phyloP scores from a whole-genome alignment of 2,888 invertebrate species.

The Asteroscopus sphinx region DNA sequence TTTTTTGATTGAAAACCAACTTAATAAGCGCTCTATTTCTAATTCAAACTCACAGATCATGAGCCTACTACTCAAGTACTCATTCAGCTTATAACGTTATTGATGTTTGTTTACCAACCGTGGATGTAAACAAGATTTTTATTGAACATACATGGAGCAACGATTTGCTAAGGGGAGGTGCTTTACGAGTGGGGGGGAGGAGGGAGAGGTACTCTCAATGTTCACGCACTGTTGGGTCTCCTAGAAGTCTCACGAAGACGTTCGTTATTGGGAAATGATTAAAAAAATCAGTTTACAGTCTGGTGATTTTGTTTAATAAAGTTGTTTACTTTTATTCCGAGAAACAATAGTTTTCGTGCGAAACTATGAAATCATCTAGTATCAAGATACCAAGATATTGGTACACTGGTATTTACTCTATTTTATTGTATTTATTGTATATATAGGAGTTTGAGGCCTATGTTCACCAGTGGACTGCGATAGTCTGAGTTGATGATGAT shows the following conservation, averaged over 20 bases:
- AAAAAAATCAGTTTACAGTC: constrained; percentile 37
- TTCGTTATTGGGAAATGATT: constrained; percentile 39
- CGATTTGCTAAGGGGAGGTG: constrained; percentile 21
- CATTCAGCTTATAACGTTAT: constrained; percentile 14
- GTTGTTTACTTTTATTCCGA: too few species aligned
- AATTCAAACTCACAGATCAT: constrained; percentile 2
- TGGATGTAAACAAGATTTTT: constrained; percentile 40
- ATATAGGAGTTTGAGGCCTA: too few species aligned
- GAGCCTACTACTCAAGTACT: constrained; percentile 10
- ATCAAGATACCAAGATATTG: too few species aligned
- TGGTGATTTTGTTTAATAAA: constrained; percentile 34
- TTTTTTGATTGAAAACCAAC: too few species aligned
- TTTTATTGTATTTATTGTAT: too few species aligned
- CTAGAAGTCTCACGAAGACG: constrained; percentile 39
- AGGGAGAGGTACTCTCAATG: constrained; percentile 22
- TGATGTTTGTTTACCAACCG: constrained; percentile 35
- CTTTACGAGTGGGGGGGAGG: not conserved
- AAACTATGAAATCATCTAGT: too few species aligned
- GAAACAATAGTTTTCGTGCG: too few species aligned
- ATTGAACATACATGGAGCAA: constrained; percentile 31
- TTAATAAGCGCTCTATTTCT: constrained; percentile 1
- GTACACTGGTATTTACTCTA: too few species aligned
- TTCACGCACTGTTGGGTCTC: constrained; percentile 40
- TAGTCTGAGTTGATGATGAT: too few species aligned
- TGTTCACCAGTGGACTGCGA: too few species aligned